A percentile compares a stretch with the other conserved stretches of the same genome.
Evolutionary conservation across 2,888 invertebrate genomes (phyloP).

Genomic region (Stenotaenia linearis): DNA sequence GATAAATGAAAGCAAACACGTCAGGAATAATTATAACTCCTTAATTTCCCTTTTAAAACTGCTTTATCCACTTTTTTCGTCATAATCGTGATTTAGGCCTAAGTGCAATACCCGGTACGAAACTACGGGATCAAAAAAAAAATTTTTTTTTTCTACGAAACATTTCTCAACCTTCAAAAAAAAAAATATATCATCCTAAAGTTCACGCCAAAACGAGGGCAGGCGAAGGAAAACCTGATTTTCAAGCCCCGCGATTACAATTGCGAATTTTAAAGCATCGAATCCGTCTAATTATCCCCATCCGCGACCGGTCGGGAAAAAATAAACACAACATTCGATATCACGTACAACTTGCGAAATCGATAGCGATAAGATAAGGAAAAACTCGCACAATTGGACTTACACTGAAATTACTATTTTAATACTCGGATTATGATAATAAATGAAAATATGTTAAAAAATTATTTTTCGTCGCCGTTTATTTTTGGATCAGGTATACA

Average conservation of each 20-base stretch:
- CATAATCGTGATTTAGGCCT: neutral
- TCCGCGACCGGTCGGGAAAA: neutral
- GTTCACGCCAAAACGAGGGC: neutral
- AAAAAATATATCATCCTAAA: neutral
- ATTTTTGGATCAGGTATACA: neutral
- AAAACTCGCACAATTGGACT: neutral
- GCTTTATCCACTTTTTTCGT: neutral
- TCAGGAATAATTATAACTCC: neutral
- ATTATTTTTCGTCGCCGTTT: neutral
- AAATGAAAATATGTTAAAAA: too few relatives aligned
- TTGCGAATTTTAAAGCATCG: neutral
- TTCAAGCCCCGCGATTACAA: neutral
- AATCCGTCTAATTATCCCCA: neutral
- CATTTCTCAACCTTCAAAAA: neutral
- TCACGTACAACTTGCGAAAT: neutral
- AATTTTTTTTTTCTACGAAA: neutral
- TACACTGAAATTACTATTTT: too few relatives aligned
- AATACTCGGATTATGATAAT: too few relatives aligned
- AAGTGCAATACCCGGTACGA: neutral
- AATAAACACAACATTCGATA: neutral
- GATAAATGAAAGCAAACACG: neutral
- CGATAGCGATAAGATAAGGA: neutral
- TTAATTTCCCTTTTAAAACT: neutral
- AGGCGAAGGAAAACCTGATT: neutral
- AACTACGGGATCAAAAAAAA: too few relatives aligned